Evolutionary conservation across 2,888 invertebrate species (phyloP).

Genomic region (Cerastoderma edule): DNA sequence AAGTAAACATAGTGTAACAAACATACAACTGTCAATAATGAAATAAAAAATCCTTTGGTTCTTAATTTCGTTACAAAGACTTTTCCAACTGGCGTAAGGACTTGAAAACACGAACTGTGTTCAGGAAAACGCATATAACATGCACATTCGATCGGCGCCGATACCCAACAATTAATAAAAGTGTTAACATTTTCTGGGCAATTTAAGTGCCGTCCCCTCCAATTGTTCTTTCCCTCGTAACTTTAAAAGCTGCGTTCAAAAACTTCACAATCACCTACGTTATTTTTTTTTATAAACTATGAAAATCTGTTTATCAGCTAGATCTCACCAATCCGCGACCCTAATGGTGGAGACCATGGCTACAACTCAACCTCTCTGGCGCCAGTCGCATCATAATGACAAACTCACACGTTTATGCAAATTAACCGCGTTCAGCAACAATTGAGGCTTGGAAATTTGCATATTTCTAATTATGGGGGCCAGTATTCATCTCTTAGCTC

Average conservation of each 20-base stretch:
- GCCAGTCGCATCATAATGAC: constrained; percentile 6
- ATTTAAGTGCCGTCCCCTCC: constrained; percentile 13
- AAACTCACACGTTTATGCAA: constrained; percentile 25
- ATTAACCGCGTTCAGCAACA: constrained; percentile 19
- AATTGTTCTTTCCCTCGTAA: constrained; percentile 10
- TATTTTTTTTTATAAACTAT: constrained; percentile 22
- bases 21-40: no score
- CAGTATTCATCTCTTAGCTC: background rate
- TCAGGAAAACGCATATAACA: no score
- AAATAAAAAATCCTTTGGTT: no score
- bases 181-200: constrained; percentile 4
- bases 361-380: constrained; percentile 2
- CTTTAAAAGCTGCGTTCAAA: constrained; percentile 10
- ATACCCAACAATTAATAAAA: no score
- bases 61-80: no score
- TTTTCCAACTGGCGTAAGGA: no score
- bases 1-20: no score
- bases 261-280: background rate
- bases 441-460: constrained; percentile 22
- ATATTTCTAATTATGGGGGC: constrained; percentile 19
- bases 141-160: no score
- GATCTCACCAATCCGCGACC: constrained; percentile 11
- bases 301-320: constrained; percentile 20
- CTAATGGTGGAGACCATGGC: constrained; percentile 14
- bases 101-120: no score